Evolutionary conservation across 2,888 invertebrate species (phyloP).

Genomic region (Drosophila nigricruria): DNA sequence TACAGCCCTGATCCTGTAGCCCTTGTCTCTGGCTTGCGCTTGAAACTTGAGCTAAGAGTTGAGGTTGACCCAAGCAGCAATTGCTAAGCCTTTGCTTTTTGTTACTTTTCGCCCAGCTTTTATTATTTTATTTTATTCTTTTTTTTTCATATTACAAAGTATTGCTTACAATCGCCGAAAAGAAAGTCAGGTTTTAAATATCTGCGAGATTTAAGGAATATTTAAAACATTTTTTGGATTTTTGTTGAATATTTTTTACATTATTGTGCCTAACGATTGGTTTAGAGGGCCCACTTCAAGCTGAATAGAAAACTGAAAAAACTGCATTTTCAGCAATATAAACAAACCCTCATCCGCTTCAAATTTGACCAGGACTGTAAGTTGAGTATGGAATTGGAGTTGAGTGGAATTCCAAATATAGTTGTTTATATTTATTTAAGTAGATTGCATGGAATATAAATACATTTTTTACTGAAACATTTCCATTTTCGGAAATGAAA

Average conservation of each 20-base stretch:
- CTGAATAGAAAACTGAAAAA: too few relatives aligned
- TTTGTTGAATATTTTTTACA: too few relatives aligned
- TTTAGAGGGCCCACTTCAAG: too few relatives aligned
- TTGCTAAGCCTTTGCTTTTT: slow-evolving; percentile 53
- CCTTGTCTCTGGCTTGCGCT: slow-evolving; percentile 32
- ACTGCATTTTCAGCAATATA: not conserved
- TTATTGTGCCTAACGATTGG: too few relatives aligned
- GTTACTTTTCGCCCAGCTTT: slow-evolving; percentile 33
- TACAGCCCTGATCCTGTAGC: slow-evolving; percentile 14
- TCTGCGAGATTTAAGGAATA: slow-evolving; percentile 17
- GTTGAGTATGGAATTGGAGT: not conserved
- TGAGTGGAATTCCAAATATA: not conserved
- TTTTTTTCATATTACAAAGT: slow-evolving; percentile 38
- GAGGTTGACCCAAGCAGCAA: slow-evolving; percentile 67
- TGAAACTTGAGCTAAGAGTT: slow-evolving; percentile 66
- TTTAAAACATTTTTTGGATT: not conserved
- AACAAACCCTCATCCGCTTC: not conserved
- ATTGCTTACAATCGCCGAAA: slow-evolving; percentile 38
- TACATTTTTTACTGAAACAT: too few relatives aligned
- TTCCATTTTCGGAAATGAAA: too few relatives aligned
- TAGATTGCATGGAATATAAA: too few relatives aligned
- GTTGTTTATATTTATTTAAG: not conserved
- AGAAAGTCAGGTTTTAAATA: slow-evolving; percentile 35
- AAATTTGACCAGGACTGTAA: not conserved
- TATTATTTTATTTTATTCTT: slow-evolving; percentile 10